Evolutionary conservation across 2,888 invertebrate species (phyloP), one percentile per base, ranked within the genome.

Genomic region (Nipponacmea schrenckii): DNA sequence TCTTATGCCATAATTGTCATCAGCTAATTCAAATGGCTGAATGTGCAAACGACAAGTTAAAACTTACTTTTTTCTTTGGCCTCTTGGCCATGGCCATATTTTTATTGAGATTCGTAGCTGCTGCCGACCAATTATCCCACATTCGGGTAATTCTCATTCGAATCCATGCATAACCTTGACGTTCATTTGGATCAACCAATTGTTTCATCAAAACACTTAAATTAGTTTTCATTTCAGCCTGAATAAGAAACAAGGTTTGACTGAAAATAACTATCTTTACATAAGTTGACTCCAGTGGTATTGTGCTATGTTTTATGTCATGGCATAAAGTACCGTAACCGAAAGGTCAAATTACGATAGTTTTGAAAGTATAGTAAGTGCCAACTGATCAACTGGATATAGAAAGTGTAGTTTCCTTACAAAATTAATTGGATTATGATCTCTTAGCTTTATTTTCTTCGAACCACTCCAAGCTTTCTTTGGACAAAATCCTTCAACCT

Each of bases 401-500:
- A 39, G 5, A 39, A 8, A 39, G 10, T 39, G 8, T 1, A 39
- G 39, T 39, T 39, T 45, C 72, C 77, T 67, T 73, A 79, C 69
- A 72, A 73, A 46, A 64, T 69, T 45, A 31, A 48, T 44, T 5
- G 73, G 62, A 20, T 45, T 68, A 8, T 14, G 12, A 63, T 67
- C 70, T 39, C 62, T 56, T 10, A 68, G 66, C 24, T 48, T 62
- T 15, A 68, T 31, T 64, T 64, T 68, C 31, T 64, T 50, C 4
- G 73, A 71, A 12, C 81, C 80, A 56, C 76, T 74, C 84, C 84
- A 84, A 14, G 81, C 81, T 71, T 81, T 82, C 50, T 84, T 80
- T 0, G 90, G 90, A 77, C 90, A 90, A 83, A 86, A 89, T 15
- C 81, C 80, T 79, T 90, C 90, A 27, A 87, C 82, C 86, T 86